Conservation (phyloP, 2,888 invertebrate species). For the Drosophila birchii region DNA sequence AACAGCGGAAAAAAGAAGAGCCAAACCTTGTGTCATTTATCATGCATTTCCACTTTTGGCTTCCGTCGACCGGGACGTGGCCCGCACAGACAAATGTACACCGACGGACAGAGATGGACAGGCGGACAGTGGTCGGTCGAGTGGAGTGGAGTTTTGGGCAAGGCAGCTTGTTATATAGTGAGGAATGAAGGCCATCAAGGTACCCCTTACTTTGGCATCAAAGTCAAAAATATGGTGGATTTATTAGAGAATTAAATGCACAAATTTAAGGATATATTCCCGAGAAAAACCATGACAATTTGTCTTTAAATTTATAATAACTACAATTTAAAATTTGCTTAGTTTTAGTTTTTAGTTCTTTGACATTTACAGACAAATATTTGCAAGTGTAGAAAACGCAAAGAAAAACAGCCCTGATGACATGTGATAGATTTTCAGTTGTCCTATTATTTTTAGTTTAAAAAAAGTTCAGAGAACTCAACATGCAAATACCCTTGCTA, state of each 20-base stretch:
- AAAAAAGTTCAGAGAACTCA: too few relatives aligned
- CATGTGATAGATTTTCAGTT: neutral
- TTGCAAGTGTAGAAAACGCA: neutral
- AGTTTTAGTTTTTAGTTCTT: too few relatives aligned
- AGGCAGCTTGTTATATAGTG: slow-evolving; percentile 6
- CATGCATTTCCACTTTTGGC: slow-evolving; percentile 81
- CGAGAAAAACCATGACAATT: too few relatives aligned
- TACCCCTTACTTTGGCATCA: neutral
- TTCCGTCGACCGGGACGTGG: slow-evolving; percentile 73
- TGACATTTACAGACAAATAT: too few relatives aligned
- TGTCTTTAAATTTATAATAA: too few relatives aligned
- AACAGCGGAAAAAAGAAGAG: slow-evolving; percentile 39
- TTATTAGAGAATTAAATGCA: too few relatives aligned
- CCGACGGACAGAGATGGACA: slow-evolving; percentile 42
- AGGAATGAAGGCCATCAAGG: neutral
- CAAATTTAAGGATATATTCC: too few relatives aligned
- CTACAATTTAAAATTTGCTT: too few relatives aligned
- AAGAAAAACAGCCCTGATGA: neutral
- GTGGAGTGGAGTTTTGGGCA: slow-evolving; percentile 17
- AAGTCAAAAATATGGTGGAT: too few relatives aligned
- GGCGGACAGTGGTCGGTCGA: slow-evolving; percentile 26
- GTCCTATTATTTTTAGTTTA: neutral
- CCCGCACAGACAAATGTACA: slow-evolving; percentile 66
- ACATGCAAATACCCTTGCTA: slow-evolving; percentile 3
- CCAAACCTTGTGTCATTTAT: slow-evolving; percentile 77